Conservation (phyloP, 2,113 vertebrate genomes). For the Macaca nemestrina region DNA sequence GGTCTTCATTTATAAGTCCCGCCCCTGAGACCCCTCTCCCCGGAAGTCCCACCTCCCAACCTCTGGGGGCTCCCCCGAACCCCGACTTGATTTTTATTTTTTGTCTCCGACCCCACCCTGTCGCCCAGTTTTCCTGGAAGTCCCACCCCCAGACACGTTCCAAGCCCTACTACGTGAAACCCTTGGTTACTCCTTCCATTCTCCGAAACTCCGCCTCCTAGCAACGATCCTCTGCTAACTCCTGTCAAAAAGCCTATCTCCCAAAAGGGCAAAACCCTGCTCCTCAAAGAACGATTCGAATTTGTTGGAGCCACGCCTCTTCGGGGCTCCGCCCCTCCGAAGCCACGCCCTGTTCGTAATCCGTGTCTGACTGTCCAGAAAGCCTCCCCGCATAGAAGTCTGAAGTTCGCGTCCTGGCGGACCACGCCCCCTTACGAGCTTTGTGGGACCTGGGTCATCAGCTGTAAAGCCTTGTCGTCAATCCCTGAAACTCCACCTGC, state of each 20-base stretch:
- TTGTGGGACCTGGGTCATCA: neutral
- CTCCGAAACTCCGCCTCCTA: neutral
- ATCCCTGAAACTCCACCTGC: neutral
- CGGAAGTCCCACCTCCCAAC: slow-evolving; percentile 77
- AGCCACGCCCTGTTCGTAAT: neutral
- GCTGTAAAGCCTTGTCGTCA: neutral
- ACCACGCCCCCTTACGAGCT: neutral
- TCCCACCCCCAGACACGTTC: neutral
- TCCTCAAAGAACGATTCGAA: neutral
- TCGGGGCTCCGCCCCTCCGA: neutral
- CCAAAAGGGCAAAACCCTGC: neutral
- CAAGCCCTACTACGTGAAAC: neutral
- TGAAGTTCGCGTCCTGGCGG: neutral
- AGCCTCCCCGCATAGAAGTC: neutral
- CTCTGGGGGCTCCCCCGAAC: slow-evolving; percentile 65
- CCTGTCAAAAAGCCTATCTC: neutral
- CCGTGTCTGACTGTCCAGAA: neutral
- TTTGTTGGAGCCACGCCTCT: neutral
- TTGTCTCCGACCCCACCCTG: neutral
- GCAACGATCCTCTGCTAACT: neutral
- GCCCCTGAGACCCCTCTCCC: slow-evolving; percentile 70
- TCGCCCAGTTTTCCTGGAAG: neutral
- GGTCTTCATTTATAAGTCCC: slow-evolving; percentile 62
- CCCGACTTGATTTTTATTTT: slow-evolving; percentile 48
- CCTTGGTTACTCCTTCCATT: neutral